phyloP scores from a whole-genome alignment of 2,888 invertebrate genomes.

The Epicampocera succincta region DNA sequence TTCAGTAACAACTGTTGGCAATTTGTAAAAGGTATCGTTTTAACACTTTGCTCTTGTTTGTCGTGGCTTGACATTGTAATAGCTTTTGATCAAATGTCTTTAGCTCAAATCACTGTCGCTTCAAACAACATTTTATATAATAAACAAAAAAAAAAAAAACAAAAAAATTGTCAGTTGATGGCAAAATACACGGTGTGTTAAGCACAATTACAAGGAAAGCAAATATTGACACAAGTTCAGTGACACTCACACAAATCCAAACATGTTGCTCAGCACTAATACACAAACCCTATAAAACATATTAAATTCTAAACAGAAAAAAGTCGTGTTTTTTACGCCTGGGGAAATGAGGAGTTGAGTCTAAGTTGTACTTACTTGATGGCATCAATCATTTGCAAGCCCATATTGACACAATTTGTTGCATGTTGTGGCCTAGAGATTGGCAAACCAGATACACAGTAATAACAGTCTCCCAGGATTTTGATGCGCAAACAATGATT shows the following conservation, averaged over 20 bases:
- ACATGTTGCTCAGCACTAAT: neutral
- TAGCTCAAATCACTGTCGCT: constrained; percentile 32
- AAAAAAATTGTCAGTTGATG: constrained; percentile 17
- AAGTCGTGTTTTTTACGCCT: constrained; percentile 3
- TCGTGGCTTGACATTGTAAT: constrained; percentile 39
- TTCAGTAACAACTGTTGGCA: no score
- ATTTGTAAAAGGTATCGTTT: constrained; percentile 1
- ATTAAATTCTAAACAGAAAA: neutral
- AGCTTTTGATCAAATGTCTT: constrained; percentile 53
- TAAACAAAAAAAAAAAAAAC: constrained; percentile 4
- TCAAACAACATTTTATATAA: neutral
- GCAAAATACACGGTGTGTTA: constrained; percentile 43
- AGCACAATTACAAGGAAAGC: constrained; percentile 40
- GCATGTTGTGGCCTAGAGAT: constrained; percentile 96
- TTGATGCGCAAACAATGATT: constrained; percentile 98
- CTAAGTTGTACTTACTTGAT: constrained; percentile 86
- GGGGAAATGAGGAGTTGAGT: neutral
- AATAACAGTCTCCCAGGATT: constrained; percentile 97
- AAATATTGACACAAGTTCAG: constrained; percentile 2
- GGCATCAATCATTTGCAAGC: constrained; percentile 96
- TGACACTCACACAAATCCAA: neutral
- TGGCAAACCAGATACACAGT: constrained; percentile 96
- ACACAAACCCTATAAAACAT: neutral
- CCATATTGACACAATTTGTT: constrained; percentile 97
- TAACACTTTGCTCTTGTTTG: constrained; percentile 35